Evolutionary conservation across 2,888 invertebrate genomes (phyloP).

Genomic region (Thymelicus acteon): DNA sequence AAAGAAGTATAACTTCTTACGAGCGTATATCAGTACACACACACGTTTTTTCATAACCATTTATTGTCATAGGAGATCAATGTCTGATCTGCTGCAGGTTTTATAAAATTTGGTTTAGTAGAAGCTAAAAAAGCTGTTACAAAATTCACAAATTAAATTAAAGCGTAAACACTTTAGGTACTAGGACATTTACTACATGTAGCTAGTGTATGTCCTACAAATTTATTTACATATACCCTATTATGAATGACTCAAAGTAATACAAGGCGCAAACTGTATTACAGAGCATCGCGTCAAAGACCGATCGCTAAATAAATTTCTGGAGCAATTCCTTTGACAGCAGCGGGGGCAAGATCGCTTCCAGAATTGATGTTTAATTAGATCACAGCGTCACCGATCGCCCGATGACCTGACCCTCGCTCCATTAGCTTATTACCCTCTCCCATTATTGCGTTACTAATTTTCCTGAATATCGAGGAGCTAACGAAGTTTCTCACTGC

Average conservation of each 20-base stretch:
- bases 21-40: no score
- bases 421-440: slow-evolving; percentile 80
- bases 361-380: slow-evolving; percentile 73
- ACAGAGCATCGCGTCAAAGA: slow-evolving; percentile 44
- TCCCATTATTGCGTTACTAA: slow-evolving; percentile 81
- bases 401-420: slow-evolving; percentile 52
- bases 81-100: no score
- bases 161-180: no score
- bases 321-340: slow-evolving; percentile 55
- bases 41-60: no score
- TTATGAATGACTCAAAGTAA: neutral
- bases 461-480: slow-evolving; percentile 78
- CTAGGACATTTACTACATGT: no score
- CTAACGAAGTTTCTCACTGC: slow-evolving; percentile 74
- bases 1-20: no score
- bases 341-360: slow-evolving; percentile 61
- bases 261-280: slow-evolving; percentile 48
- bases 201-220: no score
- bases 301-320: slow-evolving; percentile 58
- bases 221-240: neutral
- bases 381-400: slow-evolving; percentile 64
- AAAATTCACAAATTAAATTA: no score
- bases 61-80: no score
- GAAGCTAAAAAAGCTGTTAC: no score
- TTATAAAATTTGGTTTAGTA: no score